Base-by-base conservation (phyloP, 1,140 invertebrate species). In the Aphelinus certus region DNA sequence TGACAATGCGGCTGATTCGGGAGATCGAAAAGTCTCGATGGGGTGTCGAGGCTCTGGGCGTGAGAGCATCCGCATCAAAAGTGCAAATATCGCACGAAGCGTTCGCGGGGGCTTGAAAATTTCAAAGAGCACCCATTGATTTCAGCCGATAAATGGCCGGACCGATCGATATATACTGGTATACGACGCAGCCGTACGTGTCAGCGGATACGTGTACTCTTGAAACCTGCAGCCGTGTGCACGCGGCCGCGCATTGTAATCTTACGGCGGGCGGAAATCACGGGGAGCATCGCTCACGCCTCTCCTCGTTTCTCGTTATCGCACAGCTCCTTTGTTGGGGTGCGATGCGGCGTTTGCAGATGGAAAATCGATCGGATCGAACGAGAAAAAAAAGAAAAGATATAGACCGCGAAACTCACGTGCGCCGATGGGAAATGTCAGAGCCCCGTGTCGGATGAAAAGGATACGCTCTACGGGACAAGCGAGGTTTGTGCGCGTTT, bases 361-460 rank as follows among this genome's bases (percentile, higher is more conserved):
- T 68, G 55, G 66, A 68, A 68, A 68, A 68, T 68, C 66, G 51
- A 68, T 68, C 56, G 56, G 2, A 26, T 3, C 9, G 45, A 43
- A 58, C 7, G 49, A 9, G 26, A 57, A 72, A 65, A 55, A 65
- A 26, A 1, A 1, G 7, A 43, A 61, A 62, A 26, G 26, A 26
- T 26, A 26, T 26, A 26, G 26, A 26, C 26, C 26, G 26, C 26
- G 26, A 26, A 26, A 26, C 26, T 26, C 26, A 26, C 26, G 26
- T 26, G 26, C 26, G 26, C 26, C 26, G 26, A 26, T 26, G 26
- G 26, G 26, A 26, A 26, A 26, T 26, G 26, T 26, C 26, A 26
- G 26, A 26, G 26, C 26, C 26, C 26, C 26, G 26, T 26, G 26
- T 7, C 3, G 9, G 7, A 70, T 70, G 62, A 70, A 70, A 62